Evolutionary conservation across 2,888 invertebrate species (phyloP).

Genomic region (Thyatira batis): DNA sequence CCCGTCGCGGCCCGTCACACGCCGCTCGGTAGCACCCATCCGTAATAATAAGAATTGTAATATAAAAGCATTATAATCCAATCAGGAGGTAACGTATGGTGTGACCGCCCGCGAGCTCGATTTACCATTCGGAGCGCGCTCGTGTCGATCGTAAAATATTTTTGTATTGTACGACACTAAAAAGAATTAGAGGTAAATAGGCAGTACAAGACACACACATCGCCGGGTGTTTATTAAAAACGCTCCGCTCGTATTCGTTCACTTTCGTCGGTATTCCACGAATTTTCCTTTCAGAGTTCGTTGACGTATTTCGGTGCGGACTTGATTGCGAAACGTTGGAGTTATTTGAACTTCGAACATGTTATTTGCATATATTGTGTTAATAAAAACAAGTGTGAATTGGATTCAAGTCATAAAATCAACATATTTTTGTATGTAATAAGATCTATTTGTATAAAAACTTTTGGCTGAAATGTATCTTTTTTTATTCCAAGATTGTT

Average conservation of each 20-base stretch:
- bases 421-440: neutral
- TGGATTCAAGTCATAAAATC: neutral
- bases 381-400: slow-evolving; percentile 17
- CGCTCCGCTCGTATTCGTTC: slow-evolving; percentile 21
- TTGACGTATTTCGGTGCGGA: slow-evolving; percentile 34
- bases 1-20: slow-evolving; percentile 67
- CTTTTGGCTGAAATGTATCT: too few relatives aligned
- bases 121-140: slow-evolving; percentile 71
- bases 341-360: slow-evolving; percentile 28
- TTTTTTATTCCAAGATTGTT: too few relatives aligned
- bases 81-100: slow-evolving; percentile 71
- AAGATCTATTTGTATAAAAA: too few relatives aligned
- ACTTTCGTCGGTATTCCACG: slow-evolving; percentile 39
- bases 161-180: slow-evolving; percentile 59
- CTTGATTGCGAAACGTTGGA: slow-evolving; percentile 25
- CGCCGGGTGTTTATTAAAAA: slow-evolving; percentile 29
- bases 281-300: slow-evolving; percentile 35
- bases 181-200: slow-evolving; percentile 65
- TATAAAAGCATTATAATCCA: slow-evolving; percentile 82
- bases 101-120: slow-evolving; percentile 72
- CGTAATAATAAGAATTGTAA: slow-evolving; percentile 79
- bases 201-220: slow-evolving; percentile 50
- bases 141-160: slow-evolving; percentile 70
- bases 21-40: slow-evolving; percentile 69
- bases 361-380: neutral